A percentile compares a stretch with the other conserved stretches of the same genome.
Conservation (phyloP, 2,888 invertebrate genomes). For the Sympetrum striolatum region DNA sequence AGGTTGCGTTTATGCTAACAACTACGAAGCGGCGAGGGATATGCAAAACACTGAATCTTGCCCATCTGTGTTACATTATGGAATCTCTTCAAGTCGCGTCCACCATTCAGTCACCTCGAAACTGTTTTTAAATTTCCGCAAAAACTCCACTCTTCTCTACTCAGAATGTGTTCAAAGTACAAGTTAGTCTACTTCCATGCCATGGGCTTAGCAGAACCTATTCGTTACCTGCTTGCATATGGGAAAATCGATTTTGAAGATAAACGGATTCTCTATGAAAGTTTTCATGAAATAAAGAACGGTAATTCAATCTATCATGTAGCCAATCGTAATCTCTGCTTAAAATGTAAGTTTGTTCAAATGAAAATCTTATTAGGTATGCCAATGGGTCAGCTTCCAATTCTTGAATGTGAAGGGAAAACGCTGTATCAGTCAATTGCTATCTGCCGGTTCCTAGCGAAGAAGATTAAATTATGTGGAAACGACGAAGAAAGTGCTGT, state of each 20-base stretch:
- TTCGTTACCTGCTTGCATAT: conserved; percentile 57
- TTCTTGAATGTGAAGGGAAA: conserved; percentile 52
- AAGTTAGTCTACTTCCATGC: conserved; percentile 59
- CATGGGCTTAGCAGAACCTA: conserved; percentile 58
- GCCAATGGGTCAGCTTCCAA: conserved; percentile 47
- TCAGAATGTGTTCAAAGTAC: conserved; percentile 50
- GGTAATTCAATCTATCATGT: background rate
- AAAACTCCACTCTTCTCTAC: background rate
- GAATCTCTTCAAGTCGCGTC: background rate
- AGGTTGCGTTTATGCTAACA: too few relatives aligned
- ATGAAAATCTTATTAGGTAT: background rate
- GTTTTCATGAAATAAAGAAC: background rate
- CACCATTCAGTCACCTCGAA: background rate
- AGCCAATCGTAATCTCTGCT: background rate
- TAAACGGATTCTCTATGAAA: conserved; percentile 52
- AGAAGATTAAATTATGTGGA: conserved; percentile 49
- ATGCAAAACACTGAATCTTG: background rate
- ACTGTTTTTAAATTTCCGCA: background rate
- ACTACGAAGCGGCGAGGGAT: too few relatives aligned
- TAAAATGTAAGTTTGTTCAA: background rate
- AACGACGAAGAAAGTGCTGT: conserved; percentile 35
- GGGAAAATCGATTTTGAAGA: conserved; percentile 58
- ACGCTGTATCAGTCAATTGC: conserved; percentile 51
- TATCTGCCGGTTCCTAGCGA: conserved; percentile 52
- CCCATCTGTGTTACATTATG: background rate